phyloP scores from a whole-genome alignment of 1,140 invertebrate genomes.

The Musca domestica region DNA sequence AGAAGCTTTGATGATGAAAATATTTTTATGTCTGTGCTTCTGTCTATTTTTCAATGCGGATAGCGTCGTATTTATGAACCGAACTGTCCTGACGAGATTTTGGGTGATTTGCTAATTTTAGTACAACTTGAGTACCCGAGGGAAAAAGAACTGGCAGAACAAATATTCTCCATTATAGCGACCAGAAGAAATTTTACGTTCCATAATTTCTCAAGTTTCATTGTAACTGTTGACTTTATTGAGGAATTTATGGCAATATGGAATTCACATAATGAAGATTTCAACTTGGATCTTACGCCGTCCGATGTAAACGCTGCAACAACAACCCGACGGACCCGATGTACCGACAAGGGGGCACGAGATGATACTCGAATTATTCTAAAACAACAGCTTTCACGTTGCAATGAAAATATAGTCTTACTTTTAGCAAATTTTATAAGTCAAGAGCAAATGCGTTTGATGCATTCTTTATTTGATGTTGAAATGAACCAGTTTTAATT shows the following conservation, averaged over 20 bases:
- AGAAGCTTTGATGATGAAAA: background rate
- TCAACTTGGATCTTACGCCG: conserved; percentile 71
- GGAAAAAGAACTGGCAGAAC: conserved; percentile 68
- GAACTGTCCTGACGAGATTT: conserved; percentile 66
- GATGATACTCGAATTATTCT: conserved; percentile 88
- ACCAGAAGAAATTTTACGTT: conserved; percentile 66
- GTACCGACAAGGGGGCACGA: conserved; percentile 87
- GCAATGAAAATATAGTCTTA: conserved; percentile 75
- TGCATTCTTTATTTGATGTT: conserved; percentile 36
- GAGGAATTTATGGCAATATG: conserved; percentile 86
- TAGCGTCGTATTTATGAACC: conserved; percentile 57
- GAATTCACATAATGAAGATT: conserved; percentile 74
- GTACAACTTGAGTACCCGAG: conserved; percentile 87
- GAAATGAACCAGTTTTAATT: conserved; percentile 1
- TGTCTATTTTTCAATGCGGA: conserved; percentile 5
- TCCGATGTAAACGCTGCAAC: conserved; percentile 63
- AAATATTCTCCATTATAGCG: conserved; percentile 72
- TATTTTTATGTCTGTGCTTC: background rate
- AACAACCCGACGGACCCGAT: conserved; percentile 73
- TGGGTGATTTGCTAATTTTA: conserved; percentile 84
- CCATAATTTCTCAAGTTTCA: conserved; percentile 72
- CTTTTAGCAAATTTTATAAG: conserved; percentile 77
- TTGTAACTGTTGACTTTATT: conserved; percentile 84
- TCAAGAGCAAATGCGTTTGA: conserved; percentile 67
- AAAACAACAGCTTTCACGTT: conserved; percentile 76